phyloP scores from a whole-genome alignment of 92 coral and sea anemone species.

The Palythoa grandis region DNA sequence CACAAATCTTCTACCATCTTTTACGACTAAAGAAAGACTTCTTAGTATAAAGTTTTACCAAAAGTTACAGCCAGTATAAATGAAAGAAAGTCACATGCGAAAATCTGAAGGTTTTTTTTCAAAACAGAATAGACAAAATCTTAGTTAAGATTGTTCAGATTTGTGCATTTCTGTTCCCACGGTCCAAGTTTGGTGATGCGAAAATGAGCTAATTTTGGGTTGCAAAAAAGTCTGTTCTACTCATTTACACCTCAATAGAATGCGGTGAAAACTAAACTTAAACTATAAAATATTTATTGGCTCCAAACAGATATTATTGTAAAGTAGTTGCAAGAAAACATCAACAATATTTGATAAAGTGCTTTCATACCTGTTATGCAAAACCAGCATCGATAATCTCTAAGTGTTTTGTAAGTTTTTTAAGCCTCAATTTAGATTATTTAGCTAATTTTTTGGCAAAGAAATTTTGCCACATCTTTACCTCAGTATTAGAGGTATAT shows the following conservation, averaged over 20 bases:
- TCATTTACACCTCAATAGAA: constrained; percentile 39
- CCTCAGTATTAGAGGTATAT: constrained; percentile 10
- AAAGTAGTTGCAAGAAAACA: constrained; percentile 42
- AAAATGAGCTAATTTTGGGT: constrained; percentile 34
- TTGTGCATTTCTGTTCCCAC: background rate
- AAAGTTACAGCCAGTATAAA: background rate
- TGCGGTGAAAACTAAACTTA: constrained; percentile 61
- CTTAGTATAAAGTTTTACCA: background rate
- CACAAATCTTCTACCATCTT: background rate
- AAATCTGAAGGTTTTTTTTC: no score
- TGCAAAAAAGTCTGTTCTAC: constrained; percentile 37
- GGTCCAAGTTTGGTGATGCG: background rate
- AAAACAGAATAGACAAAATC: no score
- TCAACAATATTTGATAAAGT: constrained; percentile 47
- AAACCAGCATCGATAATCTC: background rate
- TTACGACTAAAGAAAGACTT: background rate
- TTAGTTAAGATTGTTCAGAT: background rate
- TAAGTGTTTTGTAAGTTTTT: background rate
- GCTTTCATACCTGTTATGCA: background rate
- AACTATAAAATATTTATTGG: constrained; percentile 57
- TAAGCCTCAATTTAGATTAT: background rate
- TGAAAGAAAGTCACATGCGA: background rate
- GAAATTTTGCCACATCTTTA: background rate
- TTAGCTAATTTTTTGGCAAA: background rate
- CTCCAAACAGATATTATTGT: constrained; percentile 53